phyloP scores from a whole-genome alignment of 2,797 vertebrate species.

The Echeneis naucrates region DNA sequence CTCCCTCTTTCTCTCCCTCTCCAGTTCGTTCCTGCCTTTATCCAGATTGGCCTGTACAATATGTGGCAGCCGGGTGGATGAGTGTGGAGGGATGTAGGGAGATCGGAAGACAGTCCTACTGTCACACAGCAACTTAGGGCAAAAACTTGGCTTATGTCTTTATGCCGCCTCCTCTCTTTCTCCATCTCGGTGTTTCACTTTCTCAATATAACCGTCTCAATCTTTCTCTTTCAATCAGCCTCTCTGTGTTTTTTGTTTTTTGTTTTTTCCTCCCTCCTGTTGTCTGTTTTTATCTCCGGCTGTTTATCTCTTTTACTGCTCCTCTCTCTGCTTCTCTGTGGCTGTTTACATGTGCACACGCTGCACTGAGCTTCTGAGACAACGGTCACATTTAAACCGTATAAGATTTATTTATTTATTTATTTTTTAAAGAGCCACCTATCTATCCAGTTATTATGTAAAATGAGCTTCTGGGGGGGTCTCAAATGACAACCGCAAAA shows the following conservation, averaged over 20 bases:
- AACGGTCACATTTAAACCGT: conserved; percentile 20
- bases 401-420: conserved; percentile 1
- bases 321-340: conserved; percentile 14
- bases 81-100: conserved; percentile 74
- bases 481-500: conserved; percentile 32
- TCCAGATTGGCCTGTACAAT: conserved; percentile 75
- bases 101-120: conserved; percentile 77
- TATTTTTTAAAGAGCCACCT: conserved; percentile 12
- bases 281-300: conserved; percentile 23
- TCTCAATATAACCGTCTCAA: conserved; percentile 47
- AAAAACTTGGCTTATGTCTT: conserved; percentile 78
- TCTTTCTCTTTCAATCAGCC: conserved; percentile 55
- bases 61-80: conserved; percentile 76
- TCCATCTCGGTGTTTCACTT: conserved; percentile 47
- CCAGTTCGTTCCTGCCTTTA: conserved; percentile 70
- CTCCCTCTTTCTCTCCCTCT: conserved; percentile 58
- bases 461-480: conserved; percentile 21
- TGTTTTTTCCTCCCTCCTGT: conserved; percentile 22
- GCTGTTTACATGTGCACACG: conserved; percentile 20
- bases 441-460: conserved; percentile 17
- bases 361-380: conserved; percentile 16
- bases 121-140: conserved; percentile 81
- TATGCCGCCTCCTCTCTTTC: conserved; percentile 39
- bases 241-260: conserved; percentile 15
- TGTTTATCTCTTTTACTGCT: conserved; percentile 22